phyloP scores from a whole-genome alignment of 2,888 invertebrate genomes.

The Dilophus febrilis region DNA sequence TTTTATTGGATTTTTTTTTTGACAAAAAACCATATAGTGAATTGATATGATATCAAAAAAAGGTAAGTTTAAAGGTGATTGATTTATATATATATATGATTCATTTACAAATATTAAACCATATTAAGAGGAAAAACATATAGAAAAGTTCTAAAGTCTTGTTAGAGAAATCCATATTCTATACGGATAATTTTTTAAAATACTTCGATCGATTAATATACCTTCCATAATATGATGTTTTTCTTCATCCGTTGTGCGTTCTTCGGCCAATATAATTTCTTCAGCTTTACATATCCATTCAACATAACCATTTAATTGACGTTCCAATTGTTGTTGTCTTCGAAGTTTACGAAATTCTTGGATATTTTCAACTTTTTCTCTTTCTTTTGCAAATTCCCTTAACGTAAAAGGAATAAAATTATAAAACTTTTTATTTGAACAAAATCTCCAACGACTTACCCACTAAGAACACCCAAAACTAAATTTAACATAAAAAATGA shows the following conservation, averaged over 20 bases:
- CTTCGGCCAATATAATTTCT: slow-evolving; percentile 98
- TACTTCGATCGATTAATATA: too few species aligned
- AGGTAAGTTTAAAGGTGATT: too few species aligned
- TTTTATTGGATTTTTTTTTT: background rate
- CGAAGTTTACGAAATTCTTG: slow-evolving; percentile 98
- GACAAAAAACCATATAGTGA: background rate
- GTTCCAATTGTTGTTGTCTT: slow-evolving; percentile 93
- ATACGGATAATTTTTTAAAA: too few species aligned
- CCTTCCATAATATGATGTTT: slow-evolving; percentile 99
- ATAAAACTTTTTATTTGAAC: background rate
- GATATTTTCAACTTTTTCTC: slow-evolving; percentile 99
- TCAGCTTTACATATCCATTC: slow-evolving; percentile 99
- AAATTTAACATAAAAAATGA: slow-evolving; percentile 99
- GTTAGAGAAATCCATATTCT: too few species aligned
- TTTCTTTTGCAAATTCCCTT: slow-evolving; percentile 99
- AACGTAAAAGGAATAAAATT: slow-evolving; percentile 18
- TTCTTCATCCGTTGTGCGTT: slow-evolving; percentile 98
- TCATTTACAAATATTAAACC: too few species aligned
- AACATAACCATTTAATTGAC: slow-evolving; percentile 97
- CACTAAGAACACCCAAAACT: slow-evolving; percentile 66
- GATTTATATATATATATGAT: too few species aligned
- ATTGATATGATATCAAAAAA: too few species aligned
- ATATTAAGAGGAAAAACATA: too few species aligned
- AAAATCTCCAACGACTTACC: slow-evolving; percentile 2
- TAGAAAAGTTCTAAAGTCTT: too few species aligned